Base-by-base conservation (phyloP, 2,888 invertebrate species). In the Eurois occulta region DNA sequence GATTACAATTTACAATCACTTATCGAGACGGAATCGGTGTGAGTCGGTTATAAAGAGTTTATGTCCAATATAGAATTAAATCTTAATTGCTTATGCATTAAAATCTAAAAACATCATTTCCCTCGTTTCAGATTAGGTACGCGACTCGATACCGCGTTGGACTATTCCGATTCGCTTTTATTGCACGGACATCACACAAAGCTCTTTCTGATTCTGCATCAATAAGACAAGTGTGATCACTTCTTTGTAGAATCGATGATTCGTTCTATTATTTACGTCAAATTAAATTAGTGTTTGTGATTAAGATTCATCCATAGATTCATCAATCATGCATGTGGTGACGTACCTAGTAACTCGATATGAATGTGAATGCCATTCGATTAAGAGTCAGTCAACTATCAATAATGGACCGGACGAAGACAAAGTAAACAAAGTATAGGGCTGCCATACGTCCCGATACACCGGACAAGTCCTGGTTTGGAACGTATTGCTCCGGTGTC, bases 331-430 rank as follows among this genome's bases (percentile, higher is more conserved):
- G 8, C 38, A 70, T 28, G 5, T 35, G 11, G 11, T 35, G 60
- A 43, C 43, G 46, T 32, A 46, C 32, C 11, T 65, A n/a, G 32
- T 65, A 65, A 74, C 43, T 8, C n/a, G 21, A 81, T 46, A 58
- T n/a, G n/a, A n/a, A n/a, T 41, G 55, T 75, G 32, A 24, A 75
- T 65, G 55, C 75, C 75, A 65, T 75, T 21, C 46, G 21, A 75
- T 81, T 75, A 78, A 5, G 64, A 58, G 55, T 58, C 73, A 66
- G 80, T 72, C 72, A 77, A 62, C 62, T 62, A 62, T 35, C 62
- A 62, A 35, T 62, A 21, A 62, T 28, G 43, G 6, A 24, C 41
- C 46, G n/a, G 52, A n/a, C 24, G 46, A 74, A 60, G 41, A 28
- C 81, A 48, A 21, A 58, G 76, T 82, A 82, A 78, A 76, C 62